phyloP scores from a whole-genome alignment of 2,888 invertebrate genomes.

The Lasioglossum pauxillum region DNA sequence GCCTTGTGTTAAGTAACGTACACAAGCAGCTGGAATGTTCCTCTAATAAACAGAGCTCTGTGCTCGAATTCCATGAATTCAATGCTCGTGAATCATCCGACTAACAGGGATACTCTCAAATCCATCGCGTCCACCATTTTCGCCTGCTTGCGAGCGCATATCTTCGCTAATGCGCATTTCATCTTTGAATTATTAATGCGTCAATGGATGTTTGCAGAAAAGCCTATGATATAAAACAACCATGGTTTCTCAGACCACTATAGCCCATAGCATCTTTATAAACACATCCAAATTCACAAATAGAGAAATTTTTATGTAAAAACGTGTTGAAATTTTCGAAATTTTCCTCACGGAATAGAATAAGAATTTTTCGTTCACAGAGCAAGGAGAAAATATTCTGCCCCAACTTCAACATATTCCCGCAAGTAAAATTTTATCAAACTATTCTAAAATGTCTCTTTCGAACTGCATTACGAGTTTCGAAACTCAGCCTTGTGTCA shows the following conservation, averaged over 20 bases:
- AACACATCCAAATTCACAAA: too few relatives aligned
- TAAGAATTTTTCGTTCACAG: too few relatives aligned
- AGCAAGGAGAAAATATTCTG: too few relatives aligned
- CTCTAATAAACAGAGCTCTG: constrained; percentile 52
- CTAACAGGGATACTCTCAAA: constrained; percentile 46
- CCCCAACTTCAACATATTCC: too few relatives aligned
- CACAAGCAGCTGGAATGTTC: constrained; percentile 51
- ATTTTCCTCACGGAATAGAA: too few relatives aligned
- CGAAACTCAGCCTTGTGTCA: too few relatives aligned
- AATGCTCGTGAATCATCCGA: constrained; percentile 46
- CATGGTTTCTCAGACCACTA: not conserved
- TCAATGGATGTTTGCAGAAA: not conserved
- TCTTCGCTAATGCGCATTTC: not conserved
- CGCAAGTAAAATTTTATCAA: too few relatives aligned
- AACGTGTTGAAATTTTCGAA: too few relatives aligned
- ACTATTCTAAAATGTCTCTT: too few relatives aligned
- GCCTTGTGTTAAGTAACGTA: constrained; percentile 58
- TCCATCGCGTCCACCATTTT: constrained; percentile 26
- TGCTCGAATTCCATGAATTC: constrained; percentile 57
- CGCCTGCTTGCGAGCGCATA: not conserved
- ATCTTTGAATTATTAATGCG: not conserved
- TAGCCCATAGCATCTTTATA: too few relatives aligned
- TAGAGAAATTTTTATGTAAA: too few relatives aligned
- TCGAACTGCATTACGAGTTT: too few relatives aligned
- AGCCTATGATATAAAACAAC: not conserved